Percentiles rank a stretch among this genome's conserved stretches.
phyloP scores from a whole-genome alignment of 2,113 vertebrate species.

The Halichoeres trimaculatus region DNA sequence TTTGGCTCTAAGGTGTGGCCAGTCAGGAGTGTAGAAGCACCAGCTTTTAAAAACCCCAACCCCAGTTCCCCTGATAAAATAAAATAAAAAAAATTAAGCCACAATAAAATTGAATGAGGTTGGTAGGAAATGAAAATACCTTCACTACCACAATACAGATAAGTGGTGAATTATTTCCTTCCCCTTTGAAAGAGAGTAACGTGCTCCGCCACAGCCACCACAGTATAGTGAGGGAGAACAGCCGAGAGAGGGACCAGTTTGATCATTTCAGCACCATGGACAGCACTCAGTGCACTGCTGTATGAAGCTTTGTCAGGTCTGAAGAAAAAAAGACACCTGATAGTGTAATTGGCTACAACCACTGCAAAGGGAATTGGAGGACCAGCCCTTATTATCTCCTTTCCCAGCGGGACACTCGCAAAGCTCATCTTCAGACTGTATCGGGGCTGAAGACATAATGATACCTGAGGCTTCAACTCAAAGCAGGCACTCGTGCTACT shows the following conservation, averaged over 20 bases:
- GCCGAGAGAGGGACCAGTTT: neutral
- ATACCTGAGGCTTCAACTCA: conserved; percentile 28
- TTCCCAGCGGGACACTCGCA: conserved; percentile 13
- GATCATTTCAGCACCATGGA: conserved; percentile 69
- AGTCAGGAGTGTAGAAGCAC: too few relatives aligned
- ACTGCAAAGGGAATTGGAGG: conserved; percentile 20
- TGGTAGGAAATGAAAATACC: neutral
- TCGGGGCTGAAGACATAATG: neutral
- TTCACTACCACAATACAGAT: conserved; percentile 1
- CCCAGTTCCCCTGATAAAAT: too few relatives aligned
- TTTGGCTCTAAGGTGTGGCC: too few relatives aligned
- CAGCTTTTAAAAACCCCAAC: too few relatives aligned
- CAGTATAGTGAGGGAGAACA: neutral
- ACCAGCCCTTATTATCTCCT: conserved; percentile 25
- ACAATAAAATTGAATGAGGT: neutral
- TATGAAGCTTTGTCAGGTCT: neutral
- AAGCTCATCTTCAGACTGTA: conserved; percentile 27
- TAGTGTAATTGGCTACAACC: neutral
- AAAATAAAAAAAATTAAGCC: too few relatives aligned
- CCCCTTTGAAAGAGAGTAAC: neutral
- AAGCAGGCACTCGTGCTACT: conserved; percentile 12
- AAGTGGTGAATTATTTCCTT: neutral
- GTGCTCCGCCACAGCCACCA: neutral
- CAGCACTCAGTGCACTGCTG: conserved; percentile 18
- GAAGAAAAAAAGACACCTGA: neutral